Evolutionary conservation across 2,888 invertebrate species (phyloP), one percentile per base, ranked within the genome.

Genomic region (Cactoblastis cactorum): DNA sequence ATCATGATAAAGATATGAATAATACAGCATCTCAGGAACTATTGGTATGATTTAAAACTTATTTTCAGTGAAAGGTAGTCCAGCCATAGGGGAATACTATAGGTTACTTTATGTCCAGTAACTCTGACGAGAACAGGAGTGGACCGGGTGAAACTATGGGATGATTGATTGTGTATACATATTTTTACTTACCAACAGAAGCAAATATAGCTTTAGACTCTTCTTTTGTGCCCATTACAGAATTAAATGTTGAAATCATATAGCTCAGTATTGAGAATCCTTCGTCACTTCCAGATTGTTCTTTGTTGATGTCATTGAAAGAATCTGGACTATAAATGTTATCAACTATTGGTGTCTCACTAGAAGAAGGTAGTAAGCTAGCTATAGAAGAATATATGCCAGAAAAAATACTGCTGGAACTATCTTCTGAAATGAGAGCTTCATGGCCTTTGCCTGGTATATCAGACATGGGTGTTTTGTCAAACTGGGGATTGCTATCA

Each of bases 201-300:
- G 82, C 72, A 66, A 83, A 88, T 32, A 87, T 61, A n/a, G 78
- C 82, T 56, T 76, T 82, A n/a, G 75, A 68, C 59, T 86, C 79
- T 54, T 79, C 75, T 61, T 68, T 73, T 1, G 65, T 66, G n/a
- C 83, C 83, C 69, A 83, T 75, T 8, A 86, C 64, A 28, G 77
- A 73, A 54, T 75, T 72, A 58, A 80, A 85, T 33, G 71, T 71
- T 33, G 74, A 61, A 49, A 71, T 61, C n/a, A 87, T 53, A 56
- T 85, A 88, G 45, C 71, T 73, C 34, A 80, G 47, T 56, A 86
- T 74, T 39, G 87, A 86, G 64, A 83, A 86, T 28, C 73, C 67
- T 55, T 78, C 74, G 51, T 71, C 64, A 17, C 63, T 58, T 50
- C 73, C 65, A 34, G 55, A 57, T 37, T 67, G 65, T 41, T 66